These are phyloP conservation scores for Dasypogon diadema DNA, from an alignment of 2,888 invertebrate species.

Conservation along the genomic window DNA sequence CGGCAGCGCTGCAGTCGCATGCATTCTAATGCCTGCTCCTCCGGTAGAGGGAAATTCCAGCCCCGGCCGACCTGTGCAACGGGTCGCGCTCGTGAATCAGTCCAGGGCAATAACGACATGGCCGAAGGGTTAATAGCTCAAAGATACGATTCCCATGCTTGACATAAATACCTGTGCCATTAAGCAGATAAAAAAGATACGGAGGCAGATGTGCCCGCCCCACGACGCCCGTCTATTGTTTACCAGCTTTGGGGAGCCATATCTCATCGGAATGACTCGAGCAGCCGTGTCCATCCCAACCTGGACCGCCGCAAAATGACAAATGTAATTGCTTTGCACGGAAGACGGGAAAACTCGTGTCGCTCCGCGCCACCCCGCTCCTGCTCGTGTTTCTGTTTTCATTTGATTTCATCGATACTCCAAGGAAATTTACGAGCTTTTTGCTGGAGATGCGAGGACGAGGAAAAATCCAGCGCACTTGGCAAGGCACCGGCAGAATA, in stretches of 20 bases:
- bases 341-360: constrained; percentile 6
- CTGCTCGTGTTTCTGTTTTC: constrained; percentile 46
- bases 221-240: constrained; percentile 24
- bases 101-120: constrained; percentile 25
- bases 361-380: background rate
- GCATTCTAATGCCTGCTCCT: constrained; percentile 36
- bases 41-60: constrained; percentile 17
- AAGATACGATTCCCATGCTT: constrained; percentile 39
- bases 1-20: background rate
- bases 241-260: constrained; percentile 43
- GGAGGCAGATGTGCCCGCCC: constrained; percentile 13
- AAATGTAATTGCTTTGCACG: constrained; percentile 43
- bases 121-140: constrained; percentile 41
- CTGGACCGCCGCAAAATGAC: constrained; percentile 35
- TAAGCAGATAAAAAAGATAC: constrained; percentile 29
- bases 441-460: constrained; percentile 3
- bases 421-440: constrained; percentile 42
- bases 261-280: constrained; percentile 41
- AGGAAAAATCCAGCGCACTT: constrained; percentile 13
- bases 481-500: constrained; percentile 33
- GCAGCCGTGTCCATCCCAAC: constrained; percentile 32
- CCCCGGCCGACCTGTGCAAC: background rate
- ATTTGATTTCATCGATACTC: constrained; percentile 51
- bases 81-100: constrained; percentile 16
- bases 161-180: constrained; percentile 46